A percentile compares a stretch with the other conserved stretches of the same genome.
Evolutionary conservation across 37 sponge, comb jelly and placozoan genomes (phyloP).

Genomic region (Theonella swinhoei): DNA sequence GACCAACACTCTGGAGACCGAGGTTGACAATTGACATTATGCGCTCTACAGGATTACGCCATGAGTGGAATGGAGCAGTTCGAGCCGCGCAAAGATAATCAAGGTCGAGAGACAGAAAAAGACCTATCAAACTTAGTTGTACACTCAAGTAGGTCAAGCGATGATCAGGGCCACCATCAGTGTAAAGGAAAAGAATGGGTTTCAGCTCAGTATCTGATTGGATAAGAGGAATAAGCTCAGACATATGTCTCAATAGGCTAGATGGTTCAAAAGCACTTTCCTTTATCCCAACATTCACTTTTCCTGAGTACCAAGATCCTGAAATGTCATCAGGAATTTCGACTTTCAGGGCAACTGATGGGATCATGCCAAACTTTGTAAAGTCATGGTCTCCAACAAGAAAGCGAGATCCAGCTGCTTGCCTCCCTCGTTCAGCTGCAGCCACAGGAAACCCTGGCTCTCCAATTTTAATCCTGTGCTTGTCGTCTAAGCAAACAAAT

Average conservation of each 20-base stretch:
- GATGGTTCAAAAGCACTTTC: slow-evolving; percentile 60
- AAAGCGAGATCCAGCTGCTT: slow-evolving; percentile 36
- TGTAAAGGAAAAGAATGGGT: slow-evolving; percentile 49
- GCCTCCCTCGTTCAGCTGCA: slow-evolving; percentile 46
- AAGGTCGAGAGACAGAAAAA: background rate
- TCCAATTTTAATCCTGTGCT: too few relatives aligned
- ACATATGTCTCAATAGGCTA: slow-evolving; percentile 43
- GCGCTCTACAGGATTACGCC: slow-evolving; percentile 6
- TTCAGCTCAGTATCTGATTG: slow-evolving; percentile 1
- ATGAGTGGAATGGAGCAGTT: too few relatives aligned
- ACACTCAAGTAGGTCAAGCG: slow-evolving; percentile 5
- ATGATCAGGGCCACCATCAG: slow-evolving; percentile 31
- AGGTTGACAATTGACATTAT: slow-evolving; percentile 6
- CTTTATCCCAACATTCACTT: slow-evolving; percentile 43
- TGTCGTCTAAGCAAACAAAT: slow-evolving; percentile 47
- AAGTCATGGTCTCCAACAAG: slow-evolving; percentile 57
- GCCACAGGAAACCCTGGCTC: slow-evolving; percentile 67
- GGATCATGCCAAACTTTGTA: slow-evolving; percentile 52
- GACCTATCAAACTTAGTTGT: background rate
- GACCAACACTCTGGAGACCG: slow-evolving; percentile 7
- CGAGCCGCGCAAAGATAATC: slow-evolving; percentile 7
- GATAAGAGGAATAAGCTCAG: background rate
- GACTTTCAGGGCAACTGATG: slow-evolving; percentile 40
- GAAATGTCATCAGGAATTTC: slow-evolving; percentile 48
- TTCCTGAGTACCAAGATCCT: slow-evolving; percentile 42